Evolutionary conservation across 2,797 vertebrate species (phyloP), one percentile per base, ranked within the genome.

Genomic region (Darevskia mixta): DNA sequence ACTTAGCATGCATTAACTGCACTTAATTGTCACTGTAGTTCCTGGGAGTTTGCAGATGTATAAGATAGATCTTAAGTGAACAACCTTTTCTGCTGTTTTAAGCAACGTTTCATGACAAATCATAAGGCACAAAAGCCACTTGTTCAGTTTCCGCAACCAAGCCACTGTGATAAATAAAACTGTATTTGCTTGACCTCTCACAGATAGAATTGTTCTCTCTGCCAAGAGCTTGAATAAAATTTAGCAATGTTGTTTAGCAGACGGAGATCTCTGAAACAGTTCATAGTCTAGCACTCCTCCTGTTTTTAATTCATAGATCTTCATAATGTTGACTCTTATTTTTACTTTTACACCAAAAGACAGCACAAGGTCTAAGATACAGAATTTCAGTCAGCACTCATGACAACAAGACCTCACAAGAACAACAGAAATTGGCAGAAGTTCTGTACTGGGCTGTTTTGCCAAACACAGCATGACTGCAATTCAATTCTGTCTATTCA

Each of bases 401-500:
- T 58, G 29, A 71, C 58, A 41, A 61, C 7, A 55, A 88, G 83
- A 87, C 86, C 43, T 78, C 79, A 88, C 85, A 91, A 86, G 4
- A 0, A 87, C 72, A 0, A 88, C 76, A 86, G 17, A 92, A 83
- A 23, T 38, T 82, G 90, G 82, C n/a, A 80, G 49, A 45, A 88
- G 29, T 73, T 82, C 8, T 3, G 87, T 91, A 90, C 0, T 64
- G 38, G 85, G 83, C 80, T 90, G 75, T 38, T 86, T 90, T 82
- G 73, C 90, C 89, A 92, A 94, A 92, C 66, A 87, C 83, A 93
- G 92, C 86, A 79, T 35, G 85, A 89, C 89, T 3, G 82, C 77
- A 79, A 91, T 89, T 93, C 88, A 85, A 15, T 71, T 83, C 0
- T 92, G 90, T 92, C 92, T 92, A 83, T 89, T 94, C 90, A 93